Conservation (phyloP, 2,888 invertebrate species). For the Chaetogeoica ovagalla region DNA sequence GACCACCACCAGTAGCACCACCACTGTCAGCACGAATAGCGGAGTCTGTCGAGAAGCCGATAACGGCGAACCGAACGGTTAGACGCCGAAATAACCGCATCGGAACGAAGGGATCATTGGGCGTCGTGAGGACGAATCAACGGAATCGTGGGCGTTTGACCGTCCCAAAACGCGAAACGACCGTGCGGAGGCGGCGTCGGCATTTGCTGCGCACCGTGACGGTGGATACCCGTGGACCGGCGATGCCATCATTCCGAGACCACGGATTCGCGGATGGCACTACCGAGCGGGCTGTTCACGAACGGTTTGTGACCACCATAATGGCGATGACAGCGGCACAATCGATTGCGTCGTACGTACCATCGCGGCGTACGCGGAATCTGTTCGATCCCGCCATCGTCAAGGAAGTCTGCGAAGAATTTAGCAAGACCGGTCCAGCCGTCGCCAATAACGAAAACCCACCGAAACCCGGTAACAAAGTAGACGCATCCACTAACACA, state of each 20-base stretch:
- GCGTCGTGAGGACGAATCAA: too few species aligned
- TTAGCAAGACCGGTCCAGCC: not conserved
- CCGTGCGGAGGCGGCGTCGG: not conserved
- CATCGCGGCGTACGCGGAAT: not conserved
- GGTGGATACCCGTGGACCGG: not conserved
- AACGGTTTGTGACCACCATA: constrained; percentile 20
- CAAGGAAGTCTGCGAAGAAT: not conserved
- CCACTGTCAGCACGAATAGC: not conserved
- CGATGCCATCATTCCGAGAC: not conserved
- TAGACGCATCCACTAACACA: not conserved
- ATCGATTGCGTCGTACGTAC: not conserved
- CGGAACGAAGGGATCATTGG: too few species aligned
- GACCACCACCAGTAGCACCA: too few species aligned
- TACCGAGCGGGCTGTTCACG: not conserved
- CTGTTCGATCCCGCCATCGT: not conserved
- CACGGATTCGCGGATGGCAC: constrained; percentile 13
- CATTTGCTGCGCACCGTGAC: not conserved
- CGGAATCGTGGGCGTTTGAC: not conserved
- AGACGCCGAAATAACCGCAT: not conserved
- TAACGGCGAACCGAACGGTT: not conserved
- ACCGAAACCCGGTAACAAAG: not conserved
- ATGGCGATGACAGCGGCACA: not conserved
- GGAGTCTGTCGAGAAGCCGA: not conserved
- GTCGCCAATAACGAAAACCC: not conserved
- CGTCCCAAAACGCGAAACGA: not conserved